Evolutionary conservation across 1,140 invertebrate genomes (phyloP), one percentile per base, ranked within the genome.

Genomic region (Zeugodacus cucurbitae): DNA sequence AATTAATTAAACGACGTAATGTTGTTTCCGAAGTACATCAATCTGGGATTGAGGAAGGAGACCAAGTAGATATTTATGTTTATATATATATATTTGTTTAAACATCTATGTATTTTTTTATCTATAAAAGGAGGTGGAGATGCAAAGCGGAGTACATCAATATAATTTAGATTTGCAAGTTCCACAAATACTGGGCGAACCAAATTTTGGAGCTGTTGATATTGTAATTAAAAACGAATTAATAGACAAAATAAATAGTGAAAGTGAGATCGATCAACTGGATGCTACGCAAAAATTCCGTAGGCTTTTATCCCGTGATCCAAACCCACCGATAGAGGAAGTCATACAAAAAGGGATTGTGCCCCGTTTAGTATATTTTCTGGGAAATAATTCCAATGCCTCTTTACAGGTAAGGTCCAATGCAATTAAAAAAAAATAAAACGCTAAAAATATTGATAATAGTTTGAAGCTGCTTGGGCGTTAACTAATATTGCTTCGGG

Each of bases 401-500:
- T 97, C 97, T 54, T 94, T 98, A 89, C 97, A 98, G 95, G 97
- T 90, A 86, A 90, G 4, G 20, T 54, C 48, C 48, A 54, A 54
- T 17, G 48, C 48, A 54, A 11, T 54, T 20, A 54, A 54, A 20
- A 54, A 17, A 17, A 54, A 17, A 17, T 20, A 54, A 3, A 54
- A 54, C 5, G 4, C 20, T 17, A 20, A 4, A 54, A 20, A 17
- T 4, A 14, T 20, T 4, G 20, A 54, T 94, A 95, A 57, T 94
- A 99, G 97, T 99, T 99, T 95, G 98, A 99, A 95, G 98, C 98
- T 88, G 98, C 98, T 74, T 99, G 98, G 98, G 98, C 98, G 78
- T 94, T 99, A 89, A 99, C 98, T 86, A 99, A 99, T 94, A 99
- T 99, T 90, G 98, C 98, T 3, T 99, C 98, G 4, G 98, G 98